A percentile compares a stretch with the other conserved stretches of the same genome.
Conservation (phyloP, 1,140 invertebrate species). For the Mycetomoellerius zeteki region DNA sequence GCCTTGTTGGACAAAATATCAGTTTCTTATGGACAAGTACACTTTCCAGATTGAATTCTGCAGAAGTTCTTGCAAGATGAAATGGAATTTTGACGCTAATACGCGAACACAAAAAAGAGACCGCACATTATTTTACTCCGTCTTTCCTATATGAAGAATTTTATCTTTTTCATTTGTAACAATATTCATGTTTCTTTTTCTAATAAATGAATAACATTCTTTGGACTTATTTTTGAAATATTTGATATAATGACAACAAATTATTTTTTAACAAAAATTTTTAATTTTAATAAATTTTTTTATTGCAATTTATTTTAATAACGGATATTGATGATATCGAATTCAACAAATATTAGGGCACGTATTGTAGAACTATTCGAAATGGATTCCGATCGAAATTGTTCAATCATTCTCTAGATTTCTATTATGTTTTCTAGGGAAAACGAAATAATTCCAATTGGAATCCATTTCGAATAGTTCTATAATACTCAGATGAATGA, state of each 20-base stretch:
- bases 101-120: constrained; percentile 5
- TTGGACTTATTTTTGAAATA: neutral
- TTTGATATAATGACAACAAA: neutral
- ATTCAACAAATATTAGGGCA: neutral
- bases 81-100: constrained; percentile 38
- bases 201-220: neutral
- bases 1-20: constrained; percentile 32
- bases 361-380: no score
- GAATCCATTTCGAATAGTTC: no score
- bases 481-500: no score
- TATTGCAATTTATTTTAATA: neutral
- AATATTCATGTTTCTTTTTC: neutral
- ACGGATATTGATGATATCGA: neutral
- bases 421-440: no score
- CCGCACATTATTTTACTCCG: neutral
- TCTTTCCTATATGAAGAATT: neutral
- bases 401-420: no score
- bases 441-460: no score
- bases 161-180: neutral
- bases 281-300: neutral
- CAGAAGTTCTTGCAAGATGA: constrained; percentile 40
- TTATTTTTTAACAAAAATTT: neutral
- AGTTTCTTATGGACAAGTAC: constrained; percentile 44
- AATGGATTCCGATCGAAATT: no score
- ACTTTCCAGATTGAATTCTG: constrained; percentile 49